Base-by-base conservation (phyloP, 1,140 invertebrate species). In the Artemia franciscana region DNA sequence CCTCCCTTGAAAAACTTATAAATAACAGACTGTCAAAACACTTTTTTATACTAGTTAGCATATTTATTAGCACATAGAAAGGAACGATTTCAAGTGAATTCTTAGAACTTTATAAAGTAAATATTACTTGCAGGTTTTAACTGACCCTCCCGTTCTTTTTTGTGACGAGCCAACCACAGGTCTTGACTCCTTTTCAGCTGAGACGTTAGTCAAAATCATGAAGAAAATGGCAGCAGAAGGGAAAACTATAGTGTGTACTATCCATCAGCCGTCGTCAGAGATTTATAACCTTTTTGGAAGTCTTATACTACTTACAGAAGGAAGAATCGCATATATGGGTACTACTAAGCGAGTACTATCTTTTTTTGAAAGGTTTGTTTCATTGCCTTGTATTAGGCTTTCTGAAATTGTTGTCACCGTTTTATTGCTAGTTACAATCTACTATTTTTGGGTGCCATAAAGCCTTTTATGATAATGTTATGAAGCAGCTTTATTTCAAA, bases 221-320 rank as follows among this genome's bases (percentile, higher is more conserved):
- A 73, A 79, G 67, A 39, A 77, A 59, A 71, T 87, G 23, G 80
- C 83, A 0, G 70, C 71, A 59, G 77, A 75, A 58, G 85, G 79
- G 51, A 86, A 86, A 75, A 81, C 85, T 28, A 81, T 91, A 7
- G 78, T 91, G 23, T 86, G 85, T 67, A 85, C 86, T 0, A 84
- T 91, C 27, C 88, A 92, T 73, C 88, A 92, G 68, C 88, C 88
- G 0, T 84, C 86, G 5, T 90, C 86, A 4, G 83, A 85, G 63
- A 78, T 91, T 5, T 87, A 88, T 67, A 80, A 84, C 67, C 74
- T 87, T 60, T 91, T 91, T 71, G 80, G 88, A 62, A 78, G 85
- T 69, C 78, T 89, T 12, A 76, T 89, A 21, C 71, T 91, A 15
- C 72, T 93, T 61, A 77, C 87, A 4, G 81, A 81, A 61, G 91